Evolutionary conservation across 2,797 vertebrate species (phyloP), one percentile per base, ranked within the genome.

Genomic region (Poeciliopsis turneri): DNA sequence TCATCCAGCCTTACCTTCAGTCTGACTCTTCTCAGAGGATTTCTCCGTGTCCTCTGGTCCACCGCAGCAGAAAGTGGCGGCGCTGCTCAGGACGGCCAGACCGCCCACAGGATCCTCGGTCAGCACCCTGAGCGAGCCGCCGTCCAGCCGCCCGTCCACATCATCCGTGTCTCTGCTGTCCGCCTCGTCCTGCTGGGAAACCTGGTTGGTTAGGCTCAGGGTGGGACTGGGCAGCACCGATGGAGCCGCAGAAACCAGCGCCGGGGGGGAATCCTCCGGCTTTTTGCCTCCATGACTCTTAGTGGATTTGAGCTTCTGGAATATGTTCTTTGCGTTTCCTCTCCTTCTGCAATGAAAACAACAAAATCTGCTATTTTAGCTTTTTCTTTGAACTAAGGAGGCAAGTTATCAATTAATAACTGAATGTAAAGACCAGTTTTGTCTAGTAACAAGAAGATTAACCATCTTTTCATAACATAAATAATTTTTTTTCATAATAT

Each of bases 51-150:
- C 84, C 46, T 94, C 93, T 74, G 89, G 92, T 84, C 88, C 93
- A 83, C 91, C 94, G 59, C 94, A 95, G 79, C 95, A 95, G 90
- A 95, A 94, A 75, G 93, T 93, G 87, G 94, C 92, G 64, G 94
- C 92, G n/a, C 90, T 91, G 92, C 85, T 93, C 78, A 92, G 87
- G 15, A 92, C 93, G 0, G 86, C 86, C 92, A 95, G 84, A 8
- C 87, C 81, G 5, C 88, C 90, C 0, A 69, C 84, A 0, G 92
- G 83, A 30, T 77, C 84, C 25, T 90, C 90, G 0, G 78, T 84
- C 64, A 89, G 84, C 74, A 83, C 82, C 45, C 89, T 90, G 49
- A 72, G 68, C 0, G 84, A 78, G 69, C 85, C 78, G 68, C 71
- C 66, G 0, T 86, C 87, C 30, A 93, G 87, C 81, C 90, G 88